A percentile compares a stretch with the other conserved stretches of the same genome.
phyloP scores from a whole-genome alignment of 2,888 invertebrate species.

The Dynastes tityus region DNA sequence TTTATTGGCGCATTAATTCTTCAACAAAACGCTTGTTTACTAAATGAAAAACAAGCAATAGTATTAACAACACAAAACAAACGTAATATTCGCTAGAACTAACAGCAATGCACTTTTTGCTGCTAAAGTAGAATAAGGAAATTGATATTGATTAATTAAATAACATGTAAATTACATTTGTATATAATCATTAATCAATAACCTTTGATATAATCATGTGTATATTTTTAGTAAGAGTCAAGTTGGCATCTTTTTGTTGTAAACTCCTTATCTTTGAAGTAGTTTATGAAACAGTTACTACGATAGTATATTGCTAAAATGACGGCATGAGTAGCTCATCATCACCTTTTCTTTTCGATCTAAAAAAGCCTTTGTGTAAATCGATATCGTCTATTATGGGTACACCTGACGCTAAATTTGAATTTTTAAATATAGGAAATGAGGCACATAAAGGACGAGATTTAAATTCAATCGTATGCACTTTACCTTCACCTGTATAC shows the following conservation, averaged over 20 bases:
- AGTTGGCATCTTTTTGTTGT: background rate
- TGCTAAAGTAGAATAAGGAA: slow-evolving; percentile 9
- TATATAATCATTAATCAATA: background rate
- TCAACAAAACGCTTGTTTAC: background rate
- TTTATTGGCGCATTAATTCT: background rate
- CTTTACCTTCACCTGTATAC: too few species aligned
- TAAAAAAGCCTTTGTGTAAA: too few species aligned
- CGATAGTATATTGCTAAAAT: too few species aligned
- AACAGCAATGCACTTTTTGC: slow-evolving; percentile 3
- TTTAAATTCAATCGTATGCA: too few species aligned
- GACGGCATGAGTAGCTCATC: too few species aligned
- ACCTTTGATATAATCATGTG: slow-evolving; percentile 26
- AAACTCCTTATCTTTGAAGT: slow-evolving; percentile 6
- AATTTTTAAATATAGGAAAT: too few species aligned
- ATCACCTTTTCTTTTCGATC: too few species aligned
- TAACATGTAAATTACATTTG: slow-evolving; percentile 10
- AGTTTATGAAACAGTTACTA: too few species aligned
- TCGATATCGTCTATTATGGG: too few species aligned
- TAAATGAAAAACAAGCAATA: background rate
- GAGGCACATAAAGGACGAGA: too few species aligned
- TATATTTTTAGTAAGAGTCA: slow-evolving; percentile 6
- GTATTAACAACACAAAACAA: background rate
- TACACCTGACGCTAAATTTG: too few species aligned
- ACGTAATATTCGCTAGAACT: background rate
- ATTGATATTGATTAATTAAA: slow-evolving; percentile 16